A percentile compares a stretch with the other conserved stretches of the same genome.
Evolutionary conservation across 2,797 vertebrate genomes (phyloP).

Genomic region (Monodelphis domestica): DNA sequence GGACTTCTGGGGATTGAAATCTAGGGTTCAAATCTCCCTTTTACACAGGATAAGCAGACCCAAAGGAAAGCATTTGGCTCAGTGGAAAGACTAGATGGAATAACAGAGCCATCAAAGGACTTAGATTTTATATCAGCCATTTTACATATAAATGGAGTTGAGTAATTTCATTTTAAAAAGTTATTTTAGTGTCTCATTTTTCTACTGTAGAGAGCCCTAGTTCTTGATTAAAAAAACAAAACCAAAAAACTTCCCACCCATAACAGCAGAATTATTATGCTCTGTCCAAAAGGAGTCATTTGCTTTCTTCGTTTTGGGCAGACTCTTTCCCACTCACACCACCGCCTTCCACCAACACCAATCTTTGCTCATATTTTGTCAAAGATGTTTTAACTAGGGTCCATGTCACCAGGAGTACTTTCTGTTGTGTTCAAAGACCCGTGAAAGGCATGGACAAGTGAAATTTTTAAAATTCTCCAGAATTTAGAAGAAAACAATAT

Average conservation of each 20-base stretch:
- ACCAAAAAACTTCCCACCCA: not conserved
- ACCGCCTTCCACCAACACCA: not conserved
- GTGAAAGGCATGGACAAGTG: conserved; percentile 51
- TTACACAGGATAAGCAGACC: too few relatives aligned
- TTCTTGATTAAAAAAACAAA: not conserved
- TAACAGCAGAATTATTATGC: not conserved
- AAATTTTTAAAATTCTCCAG: not conserved
- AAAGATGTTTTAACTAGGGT: conserved; percentile 55
- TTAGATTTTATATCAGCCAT: too few relatives aligned
- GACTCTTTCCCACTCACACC: not conserved
- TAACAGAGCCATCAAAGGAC: too few relatives aligned
- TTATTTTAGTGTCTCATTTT: not conserved
- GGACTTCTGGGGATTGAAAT: too few relatives aligned
- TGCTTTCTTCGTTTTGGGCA: not conserved
- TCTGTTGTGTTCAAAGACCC: conserved; percentile 71
- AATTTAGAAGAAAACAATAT: not conserved
- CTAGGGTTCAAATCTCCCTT: too few relatives aligned
- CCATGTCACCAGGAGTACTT: conserved; percentile 69
- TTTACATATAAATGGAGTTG: too few relatives aligned
- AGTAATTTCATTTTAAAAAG: not conserved
- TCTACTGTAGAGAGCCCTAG: not conserved
- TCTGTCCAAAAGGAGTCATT: not conserved
- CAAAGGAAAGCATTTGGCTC: not conserved
- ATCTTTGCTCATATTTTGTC: not conserved
- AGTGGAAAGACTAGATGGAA: not conserved